Evolutionary conservation across 2,113 vertebrate genomes (phyloP).

Genomic region (Calypte anna): DNA sequence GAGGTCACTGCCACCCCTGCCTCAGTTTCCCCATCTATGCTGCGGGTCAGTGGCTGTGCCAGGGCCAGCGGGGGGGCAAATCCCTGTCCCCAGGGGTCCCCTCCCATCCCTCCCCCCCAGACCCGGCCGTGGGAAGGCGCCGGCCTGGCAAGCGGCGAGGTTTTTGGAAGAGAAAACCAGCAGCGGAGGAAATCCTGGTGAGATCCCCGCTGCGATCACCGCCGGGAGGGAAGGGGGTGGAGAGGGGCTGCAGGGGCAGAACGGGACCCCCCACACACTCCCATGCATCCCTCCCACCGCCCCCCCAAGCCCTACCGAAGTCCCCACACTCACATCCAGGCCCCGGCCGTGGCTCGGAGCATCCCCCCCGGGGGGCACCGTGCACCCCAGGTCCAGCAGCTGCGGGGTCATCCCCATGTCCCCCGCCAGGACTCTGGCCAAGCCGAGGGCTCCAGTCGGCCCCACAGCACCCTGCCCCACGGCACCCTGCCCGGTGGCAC

Average conservation of each 20-base stretch:
- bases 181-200: not conserved
- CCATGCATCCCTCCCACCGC: not conserved
- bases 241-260: not conserved
- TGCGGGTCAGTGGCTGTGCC: not conserved
- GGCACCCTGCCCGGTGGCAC: not conserved
- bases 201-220: not conserved
- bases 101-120: not conserved
- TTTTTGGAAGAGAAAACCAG: not conserved
- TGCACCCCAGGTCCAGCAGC: not conserved
- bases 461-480: not conserved
- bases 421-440: not conserved
- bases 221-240: not conserved
- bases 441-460: not conserved
- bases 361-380: not conserved
- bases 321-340: constrained; percentile 12
- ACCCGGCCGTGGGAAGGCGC: not conserved
- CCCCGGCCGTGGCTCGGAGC: not conserved
- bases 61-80: not conserved
- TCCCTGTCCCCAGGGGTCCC: not conserved
- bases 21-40: not conserved
- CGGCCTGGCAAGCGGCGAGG: not conserved
- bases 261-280: not conserved
- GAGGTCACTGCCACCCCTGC: not conserved
- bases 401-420: not conserved
- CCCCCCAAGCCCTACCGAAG: not conserved